Evolutionary conservation across 2,797 vertebrate genomes (phyloP).

Genomic region (Sebastes itinus): DNA sequence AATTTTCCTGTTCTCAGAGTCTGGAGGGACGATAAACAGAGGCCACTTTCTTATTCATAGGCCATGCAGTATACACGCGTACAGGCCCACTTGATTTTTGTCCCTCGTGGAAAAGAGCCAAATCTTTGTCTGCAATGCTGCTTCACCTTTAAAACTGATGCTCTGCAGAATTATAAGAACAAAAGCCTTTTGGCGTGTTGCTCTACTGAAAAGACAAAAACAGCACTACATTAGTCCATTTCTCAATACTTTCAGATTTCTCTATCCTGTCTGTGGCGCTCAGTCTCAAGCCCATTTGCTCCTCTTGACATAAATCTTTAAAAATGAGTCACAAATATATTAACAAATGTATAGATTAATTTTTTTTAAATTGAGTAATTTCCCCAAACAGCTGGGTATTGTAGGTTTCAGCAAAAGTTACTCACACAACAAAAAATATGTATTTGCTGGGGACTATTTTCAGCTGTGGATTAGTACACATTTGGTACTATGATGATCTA

Average conservation of each 20-base stretch:
- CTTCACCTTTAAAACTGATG: conserved; percentile 35
- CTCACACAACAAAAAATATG: background rate
- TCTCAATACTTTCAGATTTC: background rate
- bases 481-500: background rate
- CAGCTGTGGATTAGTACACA: background rate
- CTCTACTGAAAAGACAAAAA: conserved; percentile 16
- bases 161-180: background rate
- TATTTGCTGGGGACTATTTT: background rate
- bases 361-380: background rate
- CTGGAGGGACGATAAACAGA: conserved; percentile 59
- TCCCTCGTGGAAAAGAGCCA: conserved; percentile 31
- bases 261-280: background rate
- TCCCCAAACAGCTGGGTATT: background rate
- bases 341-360: background rate
- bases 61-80: background rate
- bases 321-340: background rate
- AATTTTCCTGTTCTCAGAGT: conserved; percentile 57
- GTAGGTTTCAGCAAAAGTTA: conserved; percentile 14
- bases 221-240: background rate
- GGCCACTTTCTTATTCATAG: conserved; percentile 33
- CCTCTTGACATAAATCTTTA: conserved; percentile 11
- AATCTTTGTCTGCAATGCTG: conserved; percentile 9
- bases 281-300: conserved; percentile 8
- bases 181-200: conserved; percentile 8
- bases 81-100: conserved; percentile 14